Evolutionary conservation across 23 tunicate species (phyloP).

Genomic region (Ascidia mentula): DNA sequence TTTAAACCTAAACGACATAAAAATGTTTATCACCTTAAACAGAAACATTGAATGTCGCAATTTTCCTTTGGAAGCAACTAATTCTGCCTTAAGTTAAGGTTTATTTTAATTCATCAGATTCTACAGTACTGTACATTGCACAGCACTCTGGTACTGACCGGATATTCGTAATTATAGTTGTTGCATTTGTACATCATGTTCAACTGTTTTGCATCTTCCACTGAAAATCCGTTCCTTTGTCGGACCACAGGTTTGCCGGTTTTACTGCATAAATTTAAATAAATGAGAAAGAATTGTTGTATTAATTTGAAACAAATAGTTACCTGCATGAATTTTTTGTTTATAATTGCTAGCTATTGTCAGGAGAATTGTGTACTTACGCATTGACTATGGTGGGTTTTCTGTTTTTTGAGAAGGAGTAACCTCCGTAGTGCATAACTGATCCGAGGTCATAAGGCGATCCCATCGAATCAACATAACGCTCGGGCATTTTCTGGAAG

Average conservation of each 20-base stretch:
- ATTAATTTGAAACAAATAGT: no score
- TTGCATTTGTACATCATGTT: constrained; percentile 29
- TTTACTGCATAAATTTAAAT: background rate
- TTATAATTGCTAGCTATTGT: no score
- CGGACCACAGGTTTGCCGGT: constrained; percentile 12
- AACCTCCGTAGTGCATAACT: constrained; percentile 43
- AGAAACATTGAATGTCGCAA: no score
- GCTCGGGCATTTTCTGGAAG: constrained; percentile 14
- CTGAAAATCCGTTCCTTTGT: constrained; percentile 15
- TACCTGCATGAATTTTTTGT: no score
- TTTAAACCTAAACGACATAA: no score
- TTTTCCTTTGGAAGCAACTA: no score
- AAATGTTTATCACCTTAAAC: no score
- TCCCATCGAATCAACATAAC: constrained; percentile 22
- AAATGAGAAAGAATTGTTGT: background rate
- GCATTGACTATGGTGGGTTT: constrained; percentile 12
- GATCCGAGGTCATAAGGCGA: constrained; percentile 31
- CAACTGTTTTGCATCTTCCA: constrained; percentile 14
- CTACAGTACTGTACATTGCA: no score
- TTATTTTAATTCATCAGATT: no score
- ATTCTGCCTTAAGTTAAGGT: no score
- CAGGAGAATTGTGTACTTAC: background rate
- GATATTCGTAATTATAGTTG: background rate
- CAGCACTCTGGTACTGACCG: no score
- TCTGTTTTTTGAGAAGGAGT: constrained; percentile 21